Percentiles rank a stretch among this genome's conserved stretches.
phyloP scores from a whole-genome alignment of 2,113 vertebrate species.

The Anoura caudifer region DNA sequence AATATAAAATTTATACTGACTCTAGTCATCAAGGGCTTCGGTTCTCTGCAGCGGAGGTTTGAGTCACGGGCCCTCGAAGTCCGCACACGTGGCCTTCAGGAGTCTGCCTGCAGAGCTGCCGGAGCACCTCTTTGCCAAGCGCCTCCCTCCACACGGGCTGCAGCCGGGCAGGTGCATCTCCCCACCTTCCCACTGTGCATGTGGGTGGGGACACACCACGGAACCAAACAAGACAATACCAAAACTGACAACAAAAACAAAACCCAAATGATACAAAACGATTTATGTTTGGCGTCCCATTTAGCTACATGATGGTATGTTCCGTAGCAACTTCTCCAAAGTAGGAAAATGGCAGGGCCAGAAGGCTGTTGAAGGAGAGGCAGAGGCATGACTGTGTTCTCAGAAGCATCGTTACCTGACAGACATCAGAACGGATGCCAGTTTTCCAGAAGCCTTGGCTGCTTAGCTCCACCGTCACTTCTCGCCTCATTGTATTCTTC shows the following conservation, averaged over 20 bases:
- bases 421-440: conserved; percentile 97
- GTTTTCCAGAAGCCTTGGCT: conserved; percentile 99
- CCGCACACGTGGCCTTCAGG: not conserved
- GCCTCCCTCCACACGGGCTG: not conserved
- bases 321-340: not conserved
- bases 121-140: not conserved
- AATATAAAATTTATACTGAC: not conserved
- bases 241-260: conserved; percentile 30
- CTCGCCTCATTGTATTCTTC: conserved; percentile 99
- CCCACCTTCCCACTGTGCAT: not conserved
- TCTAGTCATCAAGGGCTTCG: not conserved
- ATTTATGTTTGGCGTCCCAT: not conserved
- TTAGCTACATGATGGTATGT: not conserved
- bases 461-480: conserved; percentile 98
- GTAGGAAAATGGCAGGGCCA: conserved; percentile 15
- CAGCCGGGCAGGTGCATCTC: not conserved
- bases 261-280: not conserved
- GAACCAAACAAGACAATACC: not conserved
- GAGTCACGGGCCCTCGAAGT: not conserved
- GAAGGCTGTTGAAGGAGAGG: conserved; percentile 16
- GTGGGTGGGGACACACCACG: not conserved
- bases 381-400: not conserved
- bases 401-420: conserved; percentile 86
- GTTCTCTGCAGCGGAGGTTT: not conserved
- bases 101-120: not conserved